Evolutionary conservation across 2,113 vertebrate species (phyloP).

Genomic region (Melanerpes formicivorus): DNA sequence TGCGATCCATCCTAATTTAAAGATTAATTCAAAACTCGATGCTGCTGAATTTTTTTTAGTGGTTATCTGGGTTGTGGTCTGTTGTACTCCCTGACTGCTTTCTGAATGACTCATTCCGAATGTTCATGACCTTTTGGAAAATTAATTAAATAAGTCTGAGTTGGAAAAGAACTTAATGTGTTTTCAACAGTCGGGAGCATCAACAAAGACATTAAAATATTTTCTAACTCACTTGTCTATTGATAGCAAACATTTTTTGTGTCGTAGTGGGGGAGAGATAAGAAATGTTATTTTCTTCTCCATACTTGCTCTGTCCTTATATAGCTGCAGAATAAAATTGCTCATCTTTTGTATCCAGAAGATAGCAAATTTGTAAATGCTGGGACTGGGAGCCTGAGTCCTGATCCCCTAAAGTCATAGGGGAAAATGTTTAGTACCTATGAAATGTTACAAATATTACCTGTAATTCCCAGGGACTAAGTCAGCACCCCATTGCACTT

Average conservation of each 20-base stretch:
- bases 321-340: background rate
- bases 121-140: background rate
- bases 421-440: background rate
- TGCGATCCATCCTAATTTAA: background rate
- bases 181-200: background rate
- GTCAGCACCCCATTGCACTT: background rate
- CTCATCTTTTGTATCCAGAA: background rate
- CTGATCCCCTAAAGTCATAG: background rate
- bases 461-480: background rate
- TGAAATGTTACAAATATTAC: background rate
- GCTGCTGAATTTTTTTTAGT: background rate
- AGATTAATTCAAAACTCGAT: background rate
- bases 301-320: background rate
- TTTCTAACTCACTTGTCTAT: background rate
- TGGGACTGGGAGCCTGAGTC: background rate
- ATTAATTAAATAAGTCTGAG: background rate
- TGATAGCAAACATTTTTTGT: background rate
- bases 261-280: background rate
- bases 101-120: background rate
- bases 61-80: background rate
- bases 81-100: background rate
- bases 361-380: background rate
- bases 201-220: background rate
- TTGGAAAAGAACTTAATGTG: background rate
- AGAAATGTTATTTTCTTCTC: background rate